Base-by-base conservation (phyloP, 1,140 invertebrate species). In the Conus ventricosus region DNA sequence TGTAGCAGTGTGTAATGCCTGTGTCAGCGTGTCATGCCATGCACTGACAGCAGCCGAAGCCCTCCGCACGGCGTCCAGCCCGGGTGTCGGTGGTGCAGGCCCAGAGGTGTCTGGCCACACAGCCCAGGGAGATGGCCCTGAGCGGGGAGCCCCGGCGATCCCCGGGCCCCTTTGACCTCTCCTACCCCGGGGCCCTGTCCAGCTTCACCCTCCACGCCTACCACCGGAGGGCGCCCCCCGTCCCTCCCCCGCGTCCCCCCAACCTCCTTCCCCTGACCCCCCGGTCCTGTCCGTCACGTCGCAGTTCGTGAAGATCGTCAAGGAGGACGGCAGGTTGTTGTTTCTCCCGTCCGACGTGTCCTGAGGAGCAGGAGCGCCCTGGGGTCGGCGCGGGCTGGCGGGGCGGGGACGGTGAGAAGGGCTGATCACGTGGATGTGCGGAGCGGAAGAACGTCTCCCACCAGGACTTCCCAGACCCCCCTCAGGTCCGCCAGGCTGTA, bases 271-370 rank as follows among this genome's bases (percentile, higher is more conserved):
- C 15, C 51, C 10, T 13, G 4, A 17, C 13, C 55, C 23, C n/a
- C 55, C 55, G 4, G 82, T 17, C 23, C 39, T 89, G 57, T 81
- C 78, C 11, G 80, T 86, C n/a, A 89, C 84, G 53, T 82, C 84
- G 20, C 67, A 89, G 17, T 87, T 80, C 78, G 60, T 89, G 53
- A 89, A 89, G 76, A 57, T 89, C 27, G n/a, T 20, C 4, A 75
- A 53, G 78, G 84, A 89, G 4, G 88, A 87, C 51, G 84, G 88
- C 8, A 25, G 81, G 27, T 53, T 63, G 54, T 60, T 86, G 75
- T 89, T 89, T 54, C 39, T 85, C 15, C 88, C 88, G 25, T 89
- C 25, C 55, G 84, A 20, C 63, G 78, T n/a, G 51, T 86, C 27
- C 25, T 39, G 39, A 86, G 63, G 63, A 71, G 13, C 1, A 71